Evolutionary conservation across 2,113 vertebrate genomes (phyloP).

Genomic region (Psettodes erumei): DNA sequence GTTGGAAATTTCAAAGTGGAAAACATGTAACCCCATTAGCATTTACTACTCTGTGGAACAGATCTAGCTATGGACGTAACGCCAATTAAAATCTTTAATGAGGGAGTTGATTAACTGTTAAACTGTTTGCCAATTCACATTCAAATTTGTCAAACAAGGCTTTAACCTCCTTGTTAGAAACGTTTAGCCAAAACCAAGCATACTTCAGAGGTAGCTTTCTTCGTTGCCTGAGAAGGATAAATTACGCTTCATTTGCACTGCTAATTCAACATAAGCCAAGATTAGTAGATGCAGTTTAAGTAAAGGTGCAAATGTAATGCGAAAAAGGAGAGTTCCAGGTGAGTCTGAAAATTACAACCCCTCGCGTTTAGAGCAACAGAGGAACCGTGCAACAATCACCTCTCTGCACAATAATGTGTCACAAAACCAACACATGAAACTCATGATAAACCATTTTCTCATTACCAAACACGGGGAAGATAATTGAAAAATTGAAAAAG

Average conservation of each 20-base stretch:
- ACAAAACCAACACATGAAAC: slow-evolving; percentile 69
- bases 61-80: slow-evolving; percentile 12
- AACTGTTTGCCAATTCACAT: slow-evolving; percentile 22
- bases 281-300: slow-evolving; percentile 42
- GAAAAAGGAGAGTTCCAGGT: slow-evolving; percentile 31
- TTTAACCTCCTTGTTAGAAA: slow-evolving; percentile 29
- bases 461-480: slow-evolving; percentile 73
- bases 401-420: slow-evolving; percentile 54
- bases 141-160: slow-evolving; percentile 28
- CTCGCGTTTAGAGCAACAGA: slow-evolving; percentile 42
- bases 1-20: slow-evolving; percentile 11
- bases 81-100: slow-evolving; percentile 21
- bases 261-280: slow-evolving; percentile 63
- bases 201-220: slow-evolving; percentile 30
- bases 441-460: slow-evolving; percentile 71
- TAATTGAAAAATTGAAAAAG: slow-evolving; percentile 77
- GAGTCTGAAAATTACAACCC: slow-evolving; percentile 51
- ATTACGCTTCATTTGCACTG: slow-evolving; percentile 54
- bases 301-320: slow-evolving; percentile 47
- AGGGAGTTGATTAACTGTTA: slow-evolving; percentile 32
- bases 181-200: slow-evolving; percentile 44
- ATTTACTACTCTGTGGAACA: slow-evolving; percentile 18
- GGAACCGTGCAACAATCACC: slow-evolving; percentile 28
- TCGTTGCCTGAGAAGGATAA: slow-evolving; percentile 45
- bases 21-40: slow-evolving; percentile 15